A percentile compares a stretch with the other conserved stretches of the same genome.
phyloP scores from a whole-genome alignment of 53 echinoderm and acorn worm species.

The Echinarachnius parma region DNA sequence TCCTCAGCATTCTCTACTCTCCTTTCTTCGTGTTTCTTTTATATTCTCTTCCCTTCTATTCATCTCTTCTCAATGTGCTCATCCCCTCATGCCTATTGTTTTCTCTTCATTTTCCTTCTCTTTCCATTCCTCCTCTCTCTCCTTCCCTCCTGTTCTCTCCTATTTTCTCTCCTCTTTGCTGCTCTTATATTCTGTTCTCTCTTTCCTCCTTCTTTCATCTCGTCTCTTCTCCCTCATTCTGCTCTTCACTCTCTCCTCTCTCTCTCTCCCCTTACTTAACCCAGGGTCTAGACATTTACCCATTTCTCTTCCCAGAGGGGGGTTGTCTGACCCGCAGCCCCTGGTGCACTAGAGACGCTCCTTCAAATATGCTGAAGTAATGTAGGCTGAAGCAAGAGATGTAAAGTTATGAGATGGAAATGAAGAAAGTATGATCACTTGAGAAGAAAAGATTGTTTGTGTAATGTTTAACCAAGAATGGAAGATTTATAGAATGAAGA shows the following conservation, averaged over 20 bases:
- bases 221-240: not conserved
- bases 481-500: too few species aligned
- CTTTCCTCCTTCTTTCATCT: not conserved
- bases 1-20: not conserved
- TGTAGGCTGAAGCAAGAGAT: too few species aligned
- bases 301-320: not conserved
- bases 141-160: not conserved
- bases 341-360: too few species aligned
- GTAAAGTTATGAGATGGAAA: too few species aligned
- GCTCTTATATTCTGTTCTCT: not conserved
- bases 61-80: too few species aligned
- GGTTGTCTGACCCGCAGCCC: not conserved
- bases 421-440: too few species aligned
- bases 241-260: not conserved
- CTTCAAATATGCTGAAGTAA: too few species aligned
- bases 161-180: not conserved
- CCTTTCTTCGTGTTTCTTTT: not conserved
- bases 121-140: not conserved
- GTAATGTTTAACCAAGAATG: too few species aligned
- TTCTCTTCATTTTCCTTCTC: not conserved
- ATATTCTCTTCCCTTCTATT: not conserved
- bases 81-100: not conserved
- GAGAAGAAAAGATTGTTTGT: too few species aligned
- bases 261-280: constrained; percentile 11
- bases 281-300: not conserved